These are phyloP conservation scores for Natator depressus DNA, from an alignment of 2,113 vertebrate species.

Conservation along the genomic window DNA sequence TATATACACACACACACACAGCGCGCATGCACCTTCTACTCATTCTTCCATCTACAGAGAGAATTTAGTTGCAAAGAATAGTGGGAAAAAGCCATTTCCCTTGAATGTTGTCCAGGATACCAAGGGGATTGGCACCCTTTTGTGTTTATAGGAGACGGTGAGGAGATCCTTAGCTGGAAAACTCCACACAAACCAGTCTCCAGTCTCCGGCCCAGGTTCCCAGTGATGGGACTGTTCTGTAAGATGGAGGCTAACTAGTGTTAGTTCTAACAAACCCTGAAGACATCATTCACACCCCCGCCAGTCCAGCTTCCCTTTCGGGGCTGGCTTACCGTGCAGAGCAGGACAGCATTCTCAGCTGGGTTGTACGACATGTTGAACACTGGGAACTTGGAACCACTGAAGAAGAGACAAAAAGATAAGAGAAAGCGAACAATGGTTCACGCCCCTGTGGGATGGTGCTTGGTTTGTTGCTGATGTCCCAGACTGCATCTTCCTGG, in stretches of 20 bases:
- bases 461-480: not conserved
- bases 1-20: not conserved
- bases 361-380: conserved; percentile 99
- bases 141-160: not conserved
- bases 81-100: not conserved
- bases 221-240: not conserved
- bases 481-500: not conserved
- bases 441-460: not conserved
- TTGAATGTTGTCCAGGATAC: not conserved
- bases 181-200: not conserved
- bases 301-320: rapidly evolving
- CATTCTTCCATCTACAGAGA: not conserved
- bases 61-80: too few species aligned
- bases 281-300: rapidly evolving
- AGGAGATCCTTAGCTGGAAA: not conserved
- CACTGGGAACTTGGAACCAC: conserved; percentile 96
- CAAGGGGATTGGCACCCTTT: not conserved
- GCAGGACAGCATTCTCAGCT: conserved; percentile 93
- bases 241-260: not conserved
- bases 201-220: not conserved
- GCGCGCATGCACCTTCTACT: not conserved
- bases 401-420: conserved; percentile 28
- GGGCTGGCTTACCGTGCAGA: conserved; percentile 88
- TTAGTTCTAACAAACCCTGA: not conserved
- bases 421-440: not conserved